phyloP scores from a whole-genome alignment of 2,797 vertebrate genomes.

The Phoebastria nigripes region DNA sequence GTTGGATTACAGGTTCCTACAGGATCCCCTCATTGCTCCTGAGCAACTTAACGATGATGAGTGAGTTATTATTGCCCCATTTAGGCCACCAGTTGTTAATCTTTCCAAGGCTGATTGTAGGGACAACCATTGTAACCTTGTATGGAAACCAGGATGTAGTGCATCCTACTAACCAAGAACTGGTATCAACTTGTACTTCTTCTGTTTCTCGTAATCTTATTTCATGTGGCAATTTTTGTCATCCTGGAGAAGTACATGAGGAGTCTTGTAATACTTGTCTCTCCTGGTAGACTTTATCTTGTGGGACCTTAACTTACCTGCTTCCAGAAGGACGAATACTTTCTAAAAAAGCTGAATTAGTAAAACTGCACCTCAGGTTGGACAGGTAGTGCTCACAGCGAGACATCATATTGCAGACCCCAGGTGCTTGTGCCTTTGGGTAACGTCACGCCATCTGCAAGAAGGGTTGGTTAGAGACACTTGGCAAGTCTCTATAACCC shows the following conservation, averaged over 20 bases:
- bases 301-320: background rate
- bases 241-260: background rate
- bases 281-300: background rate
- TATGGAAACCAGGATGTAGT: background rate
- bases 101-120: conserved; percentile 1
- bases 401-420: background rate
- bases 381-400: background rate
- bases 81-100: background rate
- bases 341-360: background rate
- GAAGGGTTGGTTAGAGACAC: background rate
- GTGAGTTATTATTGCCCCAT: background rate
- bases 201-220: background rate
- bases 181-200: background rate
- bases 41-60: conserved; percentile 4
- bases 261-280: background rate
- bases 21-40: conserved; percentile 18
- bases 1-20: conserved; percentile 21
- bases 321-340: background rate
- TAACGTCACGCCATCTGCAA: background rate
- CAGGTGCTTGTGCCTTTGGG: background rate
- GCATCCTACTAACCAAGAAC: background rate
- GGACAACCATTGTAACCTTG: background rate
- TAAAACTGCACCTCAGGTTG: background rate
- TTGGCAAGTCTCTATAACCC: background rate
- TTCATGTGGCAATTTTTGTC: background rate